Evolutionary conservation across 2,888 invertebrate species (phyloP).

Genomic region (Polydrusus pterygomalis): DNA sequence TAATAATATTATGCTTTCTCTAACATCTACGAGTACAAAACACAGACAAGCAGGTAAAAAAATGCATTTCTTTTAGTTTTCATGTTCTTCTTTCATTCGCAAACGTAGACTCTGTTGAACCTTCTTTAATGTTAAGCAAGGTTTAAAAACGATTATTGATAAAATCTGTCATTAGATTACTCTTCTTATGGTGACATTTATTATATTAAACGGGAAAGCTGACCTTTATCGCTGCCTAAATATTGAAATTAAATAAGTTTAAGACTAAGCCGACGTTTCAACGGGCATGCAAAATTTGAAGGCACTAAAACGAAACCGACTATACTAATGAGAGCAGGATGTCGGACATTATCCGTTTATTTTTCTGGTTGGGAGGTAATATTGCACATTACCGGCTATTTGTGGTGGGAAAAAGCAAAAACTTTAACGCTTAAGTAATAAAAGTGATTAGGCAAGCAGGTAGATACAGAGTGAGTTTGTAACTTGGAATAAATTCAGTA

Average conservation of each 20-base stretch:
- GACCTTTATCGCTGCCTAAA: background rate
- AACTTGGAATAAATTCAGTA: no score
- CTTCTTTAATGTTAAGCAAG: no score
- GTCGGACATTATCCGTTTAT: constrained; percentile 6
- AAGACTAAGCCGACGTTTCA: background rate
- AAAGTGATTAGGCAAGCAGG: no score
- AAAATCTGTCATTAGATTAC: background rate
- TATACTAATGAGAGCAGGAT: constrained; percentile 12
- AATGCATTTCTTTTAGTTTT: no score
- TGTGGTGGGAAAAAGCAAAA: background rate
- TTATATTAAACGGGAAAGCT: background rate
- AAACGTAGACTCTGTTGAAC: background rate
- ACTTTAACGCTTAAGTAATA: background rate
- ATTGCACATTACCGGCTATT: constrained; percentile 14
- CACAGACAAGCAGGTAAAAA: no score
- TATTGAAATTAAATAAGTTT: background rate
- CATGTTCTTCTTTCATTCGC: background rate
- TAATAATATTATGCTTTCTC: no score
- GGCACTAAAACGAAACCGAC: background rate
- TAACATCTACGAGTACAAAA: no score
- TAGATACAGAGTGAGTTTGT: no score
- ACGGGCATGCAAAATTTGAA: constrained; percentile 11
- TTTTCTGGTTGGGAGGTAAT: background rate
- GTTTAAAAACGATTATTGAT: no score
- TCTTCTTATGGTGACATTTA: background rate